Conservation (phyloP, 2,888 invertebrate genomes). For the Margaritifera margaritifera region DNA sequence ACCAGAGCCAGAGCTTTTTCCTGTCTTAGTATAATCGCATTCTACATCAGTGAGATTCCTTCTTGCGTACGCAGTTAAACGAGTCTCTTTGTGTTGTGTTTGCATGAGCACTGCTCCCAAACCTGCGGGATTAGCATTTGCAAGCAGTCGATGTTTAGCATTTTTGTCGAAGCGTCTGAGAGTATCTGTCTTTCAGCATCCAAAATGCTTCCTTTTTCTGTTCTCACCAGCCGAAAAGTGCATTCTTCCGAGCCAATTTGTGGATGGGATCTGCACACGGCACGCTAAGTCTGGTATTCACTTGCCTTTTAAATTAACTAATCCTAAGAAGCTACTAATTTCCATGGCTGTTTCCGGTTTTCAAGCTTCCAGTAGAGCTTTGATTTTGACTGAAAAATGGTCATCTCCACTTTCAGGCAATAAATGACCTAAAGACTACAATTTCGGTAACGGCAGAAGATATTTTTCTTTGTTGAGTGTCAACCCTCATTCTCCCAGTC, state of each 20-base stretch:
- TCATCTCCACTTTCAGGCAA: constrained; percentile 29
- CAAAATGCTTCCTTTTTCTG: constrained; percentile 16
- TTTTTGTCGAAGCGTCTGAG: constrained; percentile 20
- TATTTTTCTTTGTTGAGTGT: constrained; percentile 34
- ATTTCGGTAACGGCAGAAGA: constrained; percentile 23
- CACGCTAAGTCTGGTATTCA: constrained; percentile 29
- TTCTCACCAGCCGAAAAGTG: constrained; percentile 27
- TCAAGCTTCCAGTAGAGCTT: constrained; percentile 25
- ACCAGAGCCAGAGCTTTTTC: constrained; percentile 35
- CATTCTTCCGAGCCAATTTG: too few species aligned
- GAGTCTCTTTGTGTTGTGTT: too few species aligned
- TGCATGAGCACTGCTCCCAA: constrained; percentile 34
- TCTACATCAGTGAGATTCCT: too few species aligned
- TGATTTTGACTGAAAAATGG: constrained; percentile 16
- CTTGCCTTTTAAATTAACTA: constrained; percentile 23
- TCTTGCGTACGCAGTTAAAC: constrained; percentile 13
- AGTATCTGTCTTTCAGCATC: constrained; percentile 14
- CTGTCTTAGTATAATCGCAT: constrained; percentile 41
- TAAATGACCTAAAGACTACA: constrained; percentile 27
- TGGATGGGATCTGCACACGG: constrained; percentile 22
- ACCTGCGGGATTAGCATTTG: constrained; percentile 34
- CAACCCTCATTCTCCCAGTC: constrained; percentile 19
- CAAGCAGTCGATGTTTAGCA: too few species aligned
- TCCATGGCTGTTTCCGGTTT: constrained; percentile 31
- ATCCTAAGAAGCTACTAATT: constrained; percentile 28